Evolutionary conservation across 2,113 vertebrate species (phyloP), one percentile per base, ranked within the genome.

Genomic region (Corydoras sp.): DNA sequence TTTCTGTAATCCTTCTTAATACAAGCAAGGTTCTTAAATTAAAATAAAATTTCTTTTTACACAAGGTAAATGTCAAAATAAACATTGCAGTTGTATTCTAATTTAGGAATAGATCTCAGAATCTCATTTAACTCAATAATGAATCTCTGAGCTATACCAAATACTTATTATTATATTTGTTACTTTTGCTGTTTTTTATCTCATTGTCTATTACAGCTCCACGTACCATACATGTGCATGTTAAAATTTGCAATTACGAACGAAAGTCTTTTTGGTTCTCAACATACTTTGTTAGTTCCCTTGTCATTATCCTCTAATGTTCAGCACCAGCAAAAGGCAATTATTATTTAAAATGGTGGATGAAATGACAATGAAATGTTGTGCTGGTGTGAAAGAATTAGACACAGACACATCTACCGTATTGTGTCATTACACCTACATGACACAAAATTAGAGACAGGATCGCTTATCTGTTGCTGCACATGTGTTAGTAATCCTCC

Each of bases 271-370:
- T 56, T 5, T 56, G 54, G 6, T 56, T 56, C 54, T 56, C 54
- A n/a, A 56, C 13, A 56, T 56, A 56, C 14, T 56, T 56, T n/a
- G 12, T 56, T n/a, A 12, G 12, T 10, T 13, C 53, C 53, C 12
- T 2, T 55, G 4, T 13, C 53, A 5, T 13, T 55, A 13, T 2
- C 14, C 53, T 55, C 12, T 13, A 55, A 55, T 55, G 11, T 10
- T n/a, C 14, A 56, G 56, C 11, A 56, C 54, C 54, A 56, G 12
- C 14, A 14, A 13, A 56, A n/a, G n/a, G 12, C 54, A n/a, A 14
- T 13, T 56, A 56, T n/a, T 56, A 56, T 56, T 56, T 56, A n/a
- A 43, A n/a, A n/a, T 56, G 54, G 54, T 56, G 54, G 54, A 12
- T 56, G 12, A 56, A 56, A 14, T 56, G 54, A 56, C 14, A 56